Conservation (phyloP, 2,797 vertebrate species). For the Graptemys geographica region DNA sequence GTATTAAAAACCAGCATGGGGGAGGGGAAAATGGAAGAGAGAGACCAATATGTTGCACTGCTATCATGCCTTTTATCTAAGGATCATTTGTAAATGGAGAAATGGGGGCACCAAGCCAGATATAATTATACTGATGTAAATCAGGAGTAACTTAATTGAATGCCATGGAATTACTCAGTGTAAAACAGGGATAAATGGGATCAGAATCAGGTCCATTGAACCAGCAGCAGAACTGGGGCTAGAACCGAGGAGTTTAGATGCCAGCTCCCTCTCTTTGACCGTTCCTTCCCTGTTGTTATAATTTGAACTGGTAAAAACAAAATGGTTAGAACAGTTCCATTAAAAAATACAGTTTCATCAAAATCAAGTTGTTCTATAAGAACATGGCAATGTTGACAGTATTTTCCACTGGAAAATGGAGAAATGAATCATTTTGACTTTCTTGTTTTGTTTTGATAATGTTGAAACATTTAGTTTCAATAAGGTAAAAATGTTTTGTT, state of each 20-base stretch:
- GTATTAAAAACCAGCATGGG: background rate
- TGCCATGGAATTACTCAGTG: background rate
- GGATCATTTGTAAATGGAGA: background rate
- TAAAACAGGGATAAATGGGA: background rate
- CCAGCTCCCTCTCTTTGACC: background rate
- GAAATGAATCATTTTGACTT: background rate
- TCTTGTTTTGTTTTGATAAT: background rate
- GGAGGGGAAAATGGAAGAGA: background rate
- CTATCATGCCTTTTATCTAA: background rate
- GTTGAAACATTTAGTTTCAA: background rate
- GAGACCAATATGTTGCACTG: background rate
- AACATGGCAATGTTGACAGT: background rate
- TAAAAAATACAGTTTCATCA: background rate
- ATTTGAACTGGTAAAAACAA: background rate
- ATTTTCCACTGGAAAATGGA: background rate
- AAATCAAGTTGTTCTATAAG: background rate
- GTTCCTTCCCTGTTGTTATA: background rate
- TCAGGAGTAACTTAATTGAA: background rate
- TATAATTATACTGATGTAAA: background rate
- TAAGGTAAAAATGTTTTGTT: background rate
- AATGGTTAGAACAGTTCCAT: too few species aligned
- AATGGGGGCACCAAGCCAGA: background rate
- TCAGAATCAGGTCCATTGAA: background rate
- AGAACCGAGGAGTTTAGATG: background rate
- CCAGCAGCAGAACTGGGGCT: background rate